Conservation (phyloP, 2,113 vertebrate genomes). For the Octodon degus region DNA sequence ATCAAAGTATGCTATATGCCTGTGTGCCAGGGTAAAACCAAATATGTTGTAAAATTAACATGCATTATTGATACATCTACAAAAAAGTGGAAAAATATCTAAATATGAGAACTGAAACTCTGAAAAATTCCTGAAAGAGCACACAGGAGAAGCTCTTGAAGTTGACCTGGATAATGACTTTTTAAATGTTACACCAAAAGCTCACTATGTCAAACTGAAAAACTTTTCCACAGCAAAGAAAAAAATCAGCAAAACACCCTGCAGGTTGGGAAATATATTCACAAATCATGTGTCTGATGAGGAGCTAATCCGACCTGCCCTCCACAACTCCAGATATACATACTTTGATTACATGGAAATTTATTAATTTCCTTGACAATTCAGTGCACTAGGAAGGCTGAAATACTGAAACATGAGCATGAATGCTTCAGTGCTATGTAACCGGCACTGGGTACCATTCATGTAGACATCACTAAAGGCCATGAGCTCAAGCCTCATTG, state of each 20-base stretch:
- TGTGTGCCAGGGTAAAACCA: background rate
- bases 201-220: background rate
- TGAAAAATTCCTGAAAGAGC: background rate
- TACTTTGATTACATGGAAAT: background rate
- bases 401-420: background rate
- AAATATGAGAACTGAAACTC: background rate
- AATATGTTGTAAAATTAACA: background rate
- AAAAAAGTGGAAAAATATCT: background rate
- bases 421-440: background rate
- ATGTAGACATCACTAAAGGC: background rate
- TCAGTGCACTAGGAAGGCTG: background rate
- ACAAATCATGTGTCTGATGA: background rate
- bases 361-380: background rate
- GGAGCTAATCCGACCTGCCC: background rate
- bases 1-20: background rate
- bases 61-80: background rate
- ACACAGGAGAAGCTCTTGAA: background rate
- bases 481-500: background rate
- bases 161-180: background rate
- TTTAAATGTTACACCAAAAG: background rate
- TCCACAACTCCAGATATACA: background rate
- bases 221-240: background rate
- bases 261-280: background rate
- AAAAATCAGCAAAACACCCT: background rate
- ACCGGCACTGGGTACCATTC: background rate